Base-by-base conservation (phyloP, 2,113 vertebrate genomes). In the Sander vitreus region DNA sequence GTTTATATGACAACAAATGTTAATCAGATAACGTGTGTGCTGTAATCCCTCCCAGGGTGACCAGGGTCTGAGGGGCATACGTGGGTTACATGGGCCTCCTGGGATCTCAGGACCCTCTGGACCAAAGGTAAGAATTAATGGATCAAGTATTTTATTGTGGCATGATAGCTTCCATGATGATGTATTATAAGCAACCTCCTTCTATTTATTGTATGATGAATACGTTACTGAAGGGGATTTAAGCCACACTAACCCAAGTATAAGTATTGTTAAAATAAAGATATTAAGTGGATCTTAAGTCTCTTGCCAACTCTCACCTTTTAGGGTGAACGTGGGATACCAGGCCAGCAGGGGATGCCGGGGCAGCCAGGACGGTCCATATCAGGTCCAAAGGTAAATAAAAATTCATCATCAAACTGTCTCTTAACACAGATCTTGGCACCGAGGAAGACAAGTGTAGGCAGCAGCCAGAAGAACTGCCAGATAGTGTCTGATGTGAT, bases 31-130 rank as follows among this genome's bases (percentile, higher is more conserved):
- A 54, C 10, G 2, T 86, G 19, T 90, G 11, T 87, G 62, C 19
- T 54, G n/a, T 55, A 51, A 10, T 80, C 48, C n/a, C 6, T 90
- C 58, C 21, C 58, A 97, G 97, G 97, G 97, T 45, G 97, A 97
- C 91, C 96, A 97, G 92, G 97, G 97, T 76, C 94, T 96, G 76
- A 96, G 96, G 88, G 97, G 97, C 59, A 93, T 96, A 80, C 96
- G 96, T 88, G 97, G 97, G 53, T 93, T 98, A 87, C 94, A 96
- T 85, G 97, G 97, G 71, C 94, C 96, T 83, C 85, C 92, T 63
- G 97, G 97, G 64, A 83, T 94, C 27, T 80, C 95, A 84, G 97
- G 97, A 81, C 96, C 96, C 25, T 92, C 94, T 54, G 97, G 97
- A 72, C 86, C 97, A 92, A 97, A 98, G 93, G 97, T 97, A 91